Percentiles rank a stretch among this genome's conserved stretches.
Evolutionary conservation across 2,888 invertebrate species (phyloP).

Genomic region (Drosophila atroscutellata): DNA sequence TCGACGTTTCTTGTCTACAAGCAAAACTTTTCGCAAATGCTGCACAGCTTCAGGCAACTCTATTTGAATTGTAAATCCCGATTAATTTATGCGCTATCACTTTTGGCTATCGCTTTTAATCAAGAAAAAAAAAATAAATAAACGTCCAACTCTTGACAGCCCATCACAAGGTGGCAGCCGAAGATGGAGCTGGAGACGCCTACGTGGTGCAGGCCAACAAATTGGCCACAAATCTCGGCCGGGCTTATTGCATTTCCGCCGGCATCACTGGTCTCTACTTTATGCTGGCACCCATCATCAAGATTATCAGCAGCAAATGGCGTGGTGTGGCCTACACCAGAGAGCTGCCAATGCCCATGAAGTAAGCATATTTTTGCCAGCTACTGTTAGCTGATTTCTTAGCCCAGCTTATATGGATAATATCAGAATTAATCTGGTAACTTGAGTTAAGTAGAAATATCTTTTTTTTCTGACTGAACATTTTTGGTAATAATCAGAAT

Average conservation of each 20-base stretch:
- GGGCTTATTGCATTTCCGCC: conserved; percentile 73
- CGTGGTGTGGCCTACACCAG: conserved; percentile 36
- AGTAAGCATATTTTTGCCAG: conserved; percentile 51
- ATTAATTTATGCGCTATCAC: conserved; percentile 15
- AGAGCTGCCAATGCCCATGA: conserved; percentile 83
- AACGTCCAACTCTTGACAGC: conserved; percentile 40
- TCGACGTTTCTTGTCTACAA: conserved; percentile 78
- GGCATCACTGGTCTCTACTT: conserved; percentile 79
- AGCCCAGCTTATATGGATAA: neutral
- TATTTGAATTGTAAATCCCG: conserved; percentile 67
- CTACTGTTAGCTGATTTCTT: neutral
- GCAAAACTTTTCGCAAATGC: conserved; percentile 69
- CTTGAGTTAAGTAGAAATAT: neutral
- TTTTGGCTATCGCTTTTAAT: conserved; percentile 12
- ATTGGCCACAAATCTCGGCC: conserved; percentile 62
- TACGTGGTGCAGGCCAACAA: conserved; percentile 66
- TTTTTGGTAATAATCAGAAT: neutral
- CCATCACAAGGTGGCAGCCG: conserved; percentile 16
- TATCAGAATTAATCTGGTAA: neutral
- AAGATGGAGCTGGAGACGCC: conserved; percentile 1
- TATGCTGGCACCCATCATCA: conserved; percentile 76
- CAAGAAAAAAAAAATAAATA: neutral
- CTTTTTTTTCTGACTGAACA: neutral
- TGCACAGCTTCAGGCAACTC: conserved; percentile 74
- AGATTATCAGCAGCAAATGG: conserved; percentile 58